Percentiles rank a stretch among this genome's conserved stretches.
Evolutionary conservation across 2,888 invertebrate genomes (phyloP).

Genomic region (Microctonus brassicae): DNA sequence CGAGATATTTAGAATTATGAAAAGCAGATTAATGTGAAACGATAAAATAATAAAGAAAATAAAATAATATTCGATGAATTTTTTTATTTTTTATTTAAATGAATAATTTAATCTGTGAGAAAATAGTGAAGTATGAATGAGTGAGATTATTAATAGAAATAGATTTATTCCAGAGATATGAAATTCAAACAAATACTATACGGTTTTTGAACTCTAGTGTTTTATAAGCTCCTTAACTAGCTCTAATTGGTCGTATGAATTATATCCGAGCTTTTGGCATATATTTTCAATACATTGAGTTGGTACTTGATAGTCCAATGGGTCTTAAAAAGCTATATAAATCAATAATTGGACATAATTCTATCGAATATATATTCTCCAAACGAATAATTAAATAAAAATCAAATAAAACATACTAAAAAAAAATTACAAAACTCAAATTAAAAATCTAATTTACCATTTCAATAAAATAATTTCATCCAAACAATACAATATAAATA

Average conservation of each 20-base stretch:
- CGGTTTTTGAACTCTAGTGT: background rate
- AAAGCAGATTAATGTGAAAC: no score
- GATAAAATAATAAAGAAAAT: no score
- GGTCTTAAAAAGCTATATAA: constrained; percentile 3
- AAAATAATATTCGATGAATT: background rate
- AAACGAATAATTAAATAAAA: no score
- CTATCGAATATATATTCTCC: constrained; percentile 24
- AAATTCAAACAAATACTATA: constrained; percentile 4
- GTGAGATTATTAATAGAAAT: background rate
- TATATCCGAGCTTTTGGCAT: constrained; percentile 11
- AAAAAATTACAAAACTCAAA: background rate
- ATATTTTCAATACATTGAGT: background rate
- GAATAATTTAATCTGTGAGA: background rate
- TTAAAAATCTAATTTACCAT: no score
- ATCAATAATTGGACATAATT: constrained; percentile 40
- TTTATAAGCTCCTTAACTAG: constrained; percentile 49
- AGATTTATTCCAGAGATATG: background rate
- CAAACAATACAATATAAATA: no score
- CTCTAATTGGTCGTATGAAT: constrained; percentile 49
- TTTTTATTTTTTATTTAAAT: background rate
- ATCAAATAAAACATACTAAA: no score
- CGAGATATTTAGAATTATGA: no score
- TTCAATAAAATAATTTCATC: no score
- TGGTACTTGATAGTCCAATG: constrained; percentile 2
- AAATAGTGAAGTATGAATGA: background rate